A percentile compares a stretch with the other conserved stretches of the same genome.
These are phyloP conservation scores for Acanthosepion lycidas DNA, from an alignment of 2,888 invertebrate species.

Conservation along the genomic window DNA sequence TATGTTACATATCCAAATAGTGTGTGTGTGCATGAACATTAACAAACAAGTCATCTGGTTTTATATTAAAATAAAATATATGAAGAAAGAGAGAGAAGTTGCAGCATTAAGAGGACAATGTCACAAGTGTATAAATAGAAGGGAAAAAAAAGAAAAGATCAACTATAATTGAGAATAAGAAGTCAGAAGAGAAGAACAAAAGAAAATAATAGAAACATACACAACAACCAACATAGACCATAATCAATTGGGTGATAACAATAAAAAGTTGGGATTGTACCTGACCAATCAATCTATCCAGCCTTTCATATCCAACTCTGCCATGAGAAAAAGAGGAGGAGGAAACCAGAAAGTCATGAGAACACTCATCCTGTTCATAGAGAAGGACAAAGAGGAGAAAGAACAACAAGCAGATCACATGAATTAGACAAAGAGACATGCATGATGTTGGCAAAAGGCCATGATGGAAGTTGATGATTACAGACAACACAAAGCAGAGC, in stretches of 20 bases:
- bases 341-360: not conserved
- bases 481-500: constrained; percentile 10
- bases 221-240: not conserved
- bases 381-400: not conserved
- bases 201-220: not conserved
- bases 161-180: not conserved
- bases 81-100: too few species aligned
- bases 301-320: constrained; percentile 24
- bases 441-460: not conserved
- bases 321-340: constrained; percentile 18
- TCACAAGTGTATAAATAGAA: not conserved
- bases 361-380: not conserved
- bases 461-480: not conserved
- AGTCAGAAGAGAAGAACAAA: not conserved
- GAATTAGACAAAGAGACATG: constrained; percentile 7
- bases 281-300: constrained; percentile 33
- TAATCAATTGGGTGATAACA: not conserved
- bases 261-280: not conserved
- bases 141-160: not conserved
- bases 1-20: too few species aligned
- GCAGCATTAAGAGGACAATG: not conserved
- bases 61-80: too few species aligned
- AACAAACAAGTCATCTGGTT: too few species aligned
- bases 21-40: too few species aligned
- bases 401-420: constrained; percentile 23